phyloP scores from a whole-genome alignment of 2,797 vertebrate species.

The Psittacula derbiana region DNA sequence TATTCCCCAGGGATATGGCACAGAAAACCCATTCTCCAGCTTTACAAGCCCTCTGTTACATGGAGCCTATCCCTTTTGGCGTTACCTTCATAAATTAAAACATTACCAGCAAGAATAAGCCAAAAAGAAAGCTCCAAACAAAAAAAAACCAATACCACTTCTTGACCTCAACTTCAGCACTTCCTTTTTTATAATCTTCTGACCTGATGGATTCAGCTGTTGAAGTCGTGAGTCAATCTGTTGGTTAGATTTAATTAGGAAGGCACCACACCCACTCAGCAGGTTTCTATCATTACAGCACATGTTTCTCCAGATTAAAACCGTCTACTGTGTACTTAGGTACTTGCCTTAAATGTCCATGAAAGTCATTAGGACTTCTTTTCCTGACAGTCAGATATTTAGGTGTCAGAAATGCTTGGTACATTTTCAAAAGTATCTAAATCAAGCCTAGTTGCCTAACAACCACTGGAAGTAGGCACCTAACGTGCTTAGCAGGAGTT shows the following conservation, averaged over 20 bases:
- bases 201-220: background rate
- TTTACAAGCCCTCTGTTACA: background rate
- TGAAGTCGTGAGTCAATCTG: background rate
- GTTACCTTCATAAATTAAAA: background rate
- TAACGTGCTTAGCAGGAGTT: background rate
- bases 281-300: background rate
- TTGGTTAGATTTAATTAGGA: background rate
- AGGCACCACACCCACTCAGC: background rate
- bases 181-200: background rate
- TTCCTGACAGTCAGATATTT: background rate
- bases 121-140: fast-evolving
- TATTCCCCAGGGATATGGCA: background rate
- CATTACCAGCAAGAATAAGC: fast-evolving
- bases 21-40: background rate
- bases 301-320: background rate
- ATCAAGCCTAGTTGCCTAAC: slow-evolving; percentile 31
- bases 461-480: background rate
- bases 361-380: background rate
- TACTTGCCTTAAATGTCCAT: background rate
- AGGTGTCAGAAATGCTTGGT: slow-evolving; percentile 8
- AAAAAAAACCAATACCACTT: background rate
- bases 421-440: background rate
- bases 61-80: background rate
- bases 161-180: fast-evolving
- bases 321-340: background rate